Percentiles rank a stretch among this genome's conserved stretches.
Conservation (phyloP, 2,113 vertebrate species). For the Anolis carolinensis region DNA sequence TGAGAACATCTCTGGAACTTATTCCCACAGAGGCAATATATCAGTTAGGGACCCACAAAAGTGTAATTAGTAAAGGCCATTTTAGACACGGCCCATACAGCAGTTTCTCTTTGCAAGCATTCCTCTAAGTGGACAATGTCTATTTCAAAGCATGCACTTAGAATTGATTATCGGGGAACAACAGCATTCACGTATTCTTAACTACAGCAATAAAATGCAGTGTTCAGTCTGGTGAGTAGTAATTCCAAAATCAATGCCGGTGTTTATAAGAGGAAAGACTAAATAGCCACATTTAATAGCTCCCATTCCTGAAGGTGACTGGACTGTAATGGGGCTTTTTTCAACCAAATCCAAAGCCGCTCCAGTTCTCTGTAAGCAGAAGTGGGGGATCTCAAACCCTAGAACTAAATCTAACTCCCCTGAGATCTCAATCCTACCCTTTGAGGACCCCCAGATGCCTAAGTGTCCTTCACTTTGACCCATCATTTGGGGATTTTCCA, state of each 20-base stretch:
- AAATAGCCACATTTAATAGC: neutral
- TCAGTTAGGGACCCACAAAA: neutral
- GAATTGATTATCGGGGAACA: neutral
- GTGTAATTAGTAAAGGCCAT: neutral
- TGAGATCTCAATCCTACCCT: too few species aligned
- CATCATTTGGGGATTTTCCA: too few species aligned
- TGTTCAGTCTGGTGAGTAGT: neutral
- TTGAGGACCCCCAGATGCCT: too few species aligned
- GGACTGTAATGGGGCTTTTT: neutral
- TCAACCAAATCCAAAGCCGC: too few species aligned
- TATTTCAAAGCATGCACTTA: neutral
- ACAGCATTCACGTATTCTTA: neutral
- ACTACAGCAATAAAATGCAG: neutral
- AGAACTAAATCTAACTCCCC: too few species aligned
- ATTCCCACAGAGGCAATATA: neutral
- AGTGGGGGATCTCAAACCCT: too few species aligned
- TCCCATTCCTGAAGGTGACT: neutral
- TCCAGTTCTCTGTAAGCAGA: too few species aligned
- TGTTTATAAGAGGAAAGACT: neutral
- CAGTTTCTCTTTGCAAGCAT: neutral
- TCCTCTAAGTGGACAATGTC: neutral
- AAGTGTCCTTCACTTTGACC: too few species aligned
- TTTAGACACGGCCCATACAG: neutral
- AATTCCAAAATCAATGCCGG: neutral
- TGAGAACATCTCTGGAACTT: too few species aligned